These are phyloP conservation scores for Heliopora coerulea DNA, from an alignment of 92 coral and sea anemone genomes.

Conservation along the genomic window DNA sequence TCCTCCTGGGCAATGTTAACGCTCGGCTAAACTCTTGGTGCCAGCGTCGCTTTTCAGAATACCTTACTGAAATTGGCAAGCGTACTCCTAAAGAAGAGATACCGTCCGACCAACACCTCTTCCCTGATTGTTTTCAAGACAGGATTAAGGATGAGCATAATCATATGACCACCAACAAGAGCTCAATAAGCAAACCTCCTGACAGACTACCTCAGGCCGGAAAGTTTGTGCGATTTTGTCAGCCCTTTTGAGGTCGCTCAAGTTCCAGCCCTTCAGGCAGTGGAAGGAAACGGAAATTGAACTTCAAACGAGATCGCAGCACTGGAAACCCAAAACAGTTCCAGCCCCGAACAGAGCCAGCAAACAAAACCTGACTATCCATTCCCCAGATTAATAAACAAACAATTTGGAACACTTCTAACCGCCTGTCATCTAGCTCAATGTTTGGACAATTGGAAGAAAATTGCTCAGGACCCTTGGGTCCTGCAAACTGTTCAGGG, in stretches of 20 bases:
- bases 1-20: slow-evolving; percentile 48
- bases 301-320: slow-evolving; percentile 3
- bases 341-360: too few species aligned
- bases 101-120: slow-evolving; percentile 9
- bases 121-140: slow-evolving; percentile 49
- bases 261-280: slow-evolving; percentile 34
- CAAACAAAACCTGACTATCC: slow-evolving; percentile 16
- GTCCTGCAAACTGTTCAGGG: too few species aligned
- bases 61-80: slow-evolving; percentile 18
- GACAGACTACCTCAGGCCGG: slow-evolving; percentile 29
- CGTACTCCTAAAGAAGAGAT: slow-evolving; percentile 29
- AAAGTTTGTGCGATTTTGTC: slow-evolving; percentile 34
- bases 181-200: slow-evolving; percentile 49
- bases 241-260: too few species aligned
- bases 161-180: slow-evolving; percentile 47
- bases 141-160: slow-evolving; percentile 56
- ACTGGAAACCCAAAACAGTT: too few species aligned
- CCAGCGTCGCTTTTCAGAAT: slow-evolving; percentile 53
- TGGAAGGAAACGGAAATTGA: neutral
- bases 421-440: neutral
- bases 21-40: slow-evolving; percentile 53
- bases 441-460: neutral
- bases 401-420: neutral
- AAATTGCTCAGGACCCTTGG: too few species aligned
- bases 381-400: too few species aligned